Evolutionary conservation across 2,113 vertebrate genomes (phyloP), one percentile per base, ranked within the genome.

Genomic region (Abramis brama): DNA sequence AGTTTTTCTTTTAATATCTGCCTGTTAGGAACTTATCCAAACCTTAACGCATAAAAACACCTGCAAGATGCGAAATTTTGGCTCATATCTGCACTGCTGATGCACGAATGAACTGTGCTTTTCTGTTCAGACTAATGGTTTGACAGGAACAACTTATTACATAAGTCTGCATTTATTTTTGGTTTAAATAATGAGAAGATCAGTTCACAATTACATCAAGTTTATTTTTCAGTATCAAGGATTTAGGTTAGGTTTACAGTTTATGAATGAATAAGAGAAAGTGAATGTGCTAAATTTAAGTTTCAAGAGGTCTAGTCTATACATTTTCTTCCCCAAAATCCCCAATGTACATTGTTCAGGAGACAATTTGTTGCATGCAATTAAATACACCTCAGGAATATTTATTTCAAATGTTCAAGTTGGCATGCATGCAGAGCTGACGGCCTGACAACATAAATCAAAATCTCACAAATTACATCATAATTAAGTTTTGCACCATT

Each of bases 41-140:
- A 81, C n/a, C 15, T 25, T 27, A 62, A 19, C n/a, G n/a, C 39
- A 5, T 66, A 47, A 81, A 62, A n/a, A 59, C 79, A 81, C 79
- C 59, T 81, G 79, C 59, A 30, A 43, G 36, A 79, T 60, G 57
- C 55, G 36, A 5, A 5, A n/a, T 79, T 36, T 55, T 78, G 27
- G 19, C 19, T 8, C 33, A 25, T 19, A n/a, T 45, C 36, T 64
- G 3, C 79, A 47, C 39, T 27, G n/a, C 23, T 17, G 23, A 12
- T 27, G 17, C 4, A 4, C 13, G 15, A 57, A n/a, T n/a, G 0
- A 68, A 8, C 64, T 36, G 19, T 36, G 1, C 33, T 79, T 57
- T 13, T 43, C 36, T n/a, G 19, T 23, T 70, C 30, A 39, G 33
- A 12, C 39, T 9, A 43, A 43, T 43, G 9, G 23, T 47, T 50